Evolutionary conservation across 2,888 invertebrate species (phyloP), one percentile per base, ranked within the genome.

Genomic region (Andrena trimmerana): DNA sequence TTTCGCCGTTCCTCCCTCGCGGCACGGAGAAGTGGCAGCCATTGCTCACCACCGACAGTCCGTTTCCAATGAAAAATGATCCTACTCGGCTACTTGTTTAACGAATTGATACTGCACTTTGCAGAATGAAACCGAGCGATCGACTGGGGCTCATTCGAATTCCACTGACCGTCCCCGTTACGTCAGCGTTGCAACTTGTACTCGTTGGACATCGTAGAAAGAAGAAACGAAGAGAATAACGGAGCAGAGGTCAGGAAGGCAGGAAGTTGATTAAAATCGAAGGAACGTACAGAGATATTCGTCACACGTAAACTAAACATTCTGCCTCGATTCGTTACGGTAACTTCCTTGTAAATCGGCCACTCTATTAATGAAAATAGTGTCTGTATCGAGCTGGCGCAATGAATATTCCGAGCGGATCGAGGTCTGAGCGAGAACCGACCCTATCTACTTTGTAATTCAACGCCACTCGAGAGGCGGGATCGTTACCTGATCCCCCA

Each of bases 71-170:
- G 75, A 82, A 79, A 75, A 79, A 82, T 65, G 62, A 71, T 67
- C 60, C 29, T 33, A 16, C 50, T n/a, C 42, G 10, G 10, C 57
- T 59, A 72, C 66, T 71, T 71, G 78, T 78, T 83, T 68, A 71
- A 83, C 83, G 73, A 69, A 82, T 82, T 82, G 73, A 77, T 70
- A 57, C 70, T 20, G 68, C 78, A 70, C 83, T 77, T 73, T 36
- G 33, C 82, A 0, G 50, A 31, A 82, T 72, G 69, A 66, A 78
- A 63, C 68, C 77, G 42, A 24, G 8, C 6, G 20, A 27, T 57
- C 0, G 16, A 42, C 42, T 42, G 2, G n/a, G 27, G 13, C 50
- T 50, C 57, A 33, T 71, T 71, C 60, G 59, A 54, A 52, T 70
- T 63, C 63, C 48, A 2, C 10, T 62, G 62, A 24, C 2, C 27